Percentiles rank a stretch among this genome's conserved stretches.
phyloP scores from a whole-genome alignment of 2,888 invertebrate species.

The Syrphus vitripennis region DNA sequence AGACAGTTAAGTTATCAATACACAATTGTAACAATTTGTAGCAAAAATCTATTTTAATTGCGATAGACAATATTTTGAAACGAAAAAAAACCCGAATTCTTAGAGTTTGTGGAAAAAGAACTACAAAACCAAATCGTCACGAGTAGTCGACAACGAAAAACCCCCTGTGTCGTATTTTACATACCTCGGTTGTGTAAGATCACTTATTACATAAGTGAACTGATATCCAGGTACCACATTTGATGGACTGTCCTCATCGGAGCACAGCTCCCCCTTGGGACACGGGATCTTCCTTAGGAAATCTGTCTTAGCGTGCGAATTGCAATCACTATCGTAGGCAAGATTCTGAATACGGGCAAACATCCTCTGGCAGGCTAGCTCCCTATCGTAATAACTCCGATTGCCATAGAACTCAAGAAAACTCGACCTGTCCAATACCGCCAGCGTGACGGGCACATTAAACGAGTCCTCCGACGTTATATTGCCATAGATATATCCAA shows the following conservation, averaged over 20 bases:
- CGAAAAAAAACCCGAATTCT: background rate
- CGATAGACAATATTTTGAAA: no score
- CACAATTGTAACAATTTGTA: no score
- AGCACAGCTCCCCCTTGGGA: slow-evolving; percentile 87
- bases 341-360: slow-evolving; percentile 90
- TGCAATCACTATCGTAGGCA: slow-evolving; percentile 93
- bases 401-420: slow-evolving; percentile 95
- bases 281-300: slow-evolving; percentile 94
- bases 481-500: slow-evolving; percentile 98
- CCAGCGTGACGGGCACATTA: slow-evolving; percentile 88
- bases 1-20: no score
- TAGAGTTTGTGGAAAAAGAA: background rate
- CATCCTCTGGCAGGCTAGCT: slow-evolving; percentile 91
- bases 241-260: slow-evolving; percentile 92
- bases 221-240: slow-evolving; percentile 94
- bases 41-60: no score
- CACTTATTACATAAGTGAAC: slow-evolving; percentile 96
- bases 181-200: slow-evolving; percentile 94
- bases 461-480: slow-evolving; percentile 88
- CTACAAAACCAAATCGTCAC: background rate
- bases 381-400: slow-evolving; percentile 85
- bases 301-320: slow-evolving; percentile 83
- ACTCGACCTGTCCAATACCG: slow-evolving; percentile 93
- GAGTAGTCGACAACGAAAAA: background rate
- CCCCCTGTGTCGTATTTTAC: slow-evolving; percentile 22